Conservation (phyloP, 1,140 invertebrate genomes). For the Idris sp. region DNA sequence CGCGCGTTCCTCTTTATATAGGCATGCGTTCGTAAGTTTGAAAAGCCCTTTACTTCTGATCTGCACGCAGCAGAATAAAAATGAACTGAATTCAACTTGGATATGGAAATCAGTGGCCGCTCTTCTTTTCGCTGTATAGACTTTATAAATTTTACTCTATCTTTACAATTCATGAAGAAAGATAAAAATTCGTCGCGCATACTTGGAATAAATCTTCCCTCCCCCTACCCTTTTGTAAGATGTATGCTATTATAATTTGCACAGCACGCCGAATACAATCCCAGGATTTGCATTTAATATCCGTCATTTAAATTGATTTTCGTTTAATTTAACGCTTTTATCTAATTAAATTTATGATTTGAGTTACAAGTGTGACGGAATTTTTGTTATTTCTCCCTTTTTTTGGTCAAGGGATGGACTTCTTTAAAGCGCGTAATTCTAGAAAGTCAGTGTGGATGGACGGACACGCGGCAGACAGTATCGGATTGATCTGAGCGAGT, state of each 20-base stretch:
- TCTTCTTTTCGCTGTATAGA: constrained; percentile 34
- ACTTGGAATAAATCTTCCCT: constrained; percentile 32
- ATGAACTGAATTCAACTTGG: constrained; percentile 51
- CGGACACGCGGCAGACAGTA: constrained; percentile 76
- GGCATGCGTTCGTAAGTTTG: constrained; percentile 63
- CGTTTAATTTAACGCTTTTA: no score
- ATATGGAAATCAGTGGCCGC: constrained; percentile 59
- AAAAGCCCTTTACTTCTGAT: constrained; percentile 57
- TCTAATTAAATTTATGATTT: constrained; percentile 17
- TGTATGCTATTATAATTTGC: constrained; percentile 45
- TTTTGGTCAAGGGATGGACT: no score
- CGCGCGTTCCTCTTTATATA: constrained; percentile 67
- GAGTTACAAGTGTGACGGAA: no score
- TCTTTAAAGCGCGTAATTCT: constrained; percentile 29
- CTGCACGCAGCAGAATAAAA: constrained; percentile 58
- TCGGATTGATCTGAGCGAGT: constrained; percentile 78
- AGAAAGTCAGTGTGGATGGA: constrained; percentile 57
- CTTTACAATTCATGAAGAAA: constrained; percentile 52
- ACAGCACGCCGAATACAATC: constrained; percentile 24
- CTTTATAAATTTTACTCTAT: constrained; percentile 53
- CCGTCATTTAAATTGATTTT: no score
- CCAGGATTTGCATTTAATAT: no score
- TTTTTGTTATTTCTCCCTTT: no score
- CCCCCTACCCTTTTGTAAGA: no score
- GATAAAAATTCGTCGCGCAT: constrained; percentile 45